Evolutionary conservation across 1,140 invertebrate species (phyloP), one percentile per base, ranked within the genome.

Genomic region (Trypoxylus dichotomus): DNA sequence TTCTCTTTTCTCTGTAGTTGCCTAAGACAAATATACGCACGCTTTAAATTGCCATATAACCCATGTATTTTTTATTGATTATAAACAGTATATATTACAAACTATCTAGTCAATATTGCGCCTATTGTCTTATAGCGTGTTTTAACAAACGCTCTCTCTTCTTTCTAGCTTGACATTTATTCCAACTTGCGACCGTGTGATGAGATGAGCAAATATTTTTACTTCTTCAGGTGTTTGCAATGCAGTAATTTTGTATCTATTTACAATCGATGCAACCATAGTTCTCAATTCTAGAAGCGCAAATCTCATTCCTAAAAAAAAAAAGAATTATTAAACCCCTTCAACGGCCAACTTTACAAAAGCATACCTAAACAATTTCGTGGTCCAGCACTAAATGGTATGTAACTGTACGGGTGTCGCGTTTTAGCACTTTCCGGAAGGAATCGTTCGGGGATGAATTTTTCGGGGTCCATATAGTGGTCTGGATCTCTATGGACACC

Each of bases 381-480:
- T 1, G 87, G 86, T 19, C 91, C 91, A 41, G 87, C 89, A 41
- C 89, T 90, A 81, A 92, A 92, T n/a, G 90, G 90, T 42, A 91
- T 79, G 78, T 89, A 91, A 3, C 85, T 85, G 76, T 85, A 89
- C 0, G 86, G 86, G 79, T 88, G 82, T 80, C 87, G 83, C 43
- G 85, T 79, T 42, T 80, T 79, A 1, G 80, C 80, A 73, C 87
- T 86, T 80, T 87, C 86, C 7, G 89, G 88, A 10, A 88, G 79
- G 85, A 92, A 93, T 80, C 91, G 84, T 43, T 92, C 90, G 0
- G 92, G 92, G 81, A 91, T 86, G 81, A 91, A 92, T 60, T 84
- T 84, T 24, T 91, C 87, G 3, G 92, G 91, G 77, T 93, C 86
- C 11, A 88, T 86, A 84, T 89, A 93, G 72, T 86, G 81, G 27